Percentiles rank a stretch among this genome's conserved stretches.
Evolutionary conservation across 1,140 invertebrate species (phyloP).

Genomic region (Drosophila murphyi): DNA sequence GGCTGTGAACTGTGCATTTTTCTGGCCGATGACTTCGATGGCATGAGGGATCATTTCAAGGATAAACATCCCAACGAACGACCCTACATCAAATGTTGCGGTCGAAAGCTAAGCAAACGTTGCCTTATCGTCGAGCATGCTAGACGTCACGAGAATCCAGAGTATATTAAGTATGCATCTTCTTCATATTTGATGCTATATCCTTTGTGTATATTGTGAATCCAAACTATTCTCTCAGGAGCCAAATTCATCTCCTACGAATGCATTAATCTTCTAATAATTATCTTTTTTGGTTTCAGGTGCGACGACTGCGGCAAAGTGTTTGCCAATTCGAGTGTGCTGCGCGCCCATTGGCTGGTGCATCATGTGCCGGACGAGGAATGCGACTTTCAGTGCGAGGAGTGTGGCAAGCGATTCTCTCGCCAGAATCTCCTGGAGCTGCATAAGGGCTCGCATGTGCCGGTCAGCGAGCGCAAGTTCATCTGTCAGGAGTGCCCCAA

Average conservation of each 20-base stretch:
- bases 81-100: slow-evolving; percentile 74
- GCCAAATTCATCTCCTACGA: too few species aligned
- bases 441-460: slow-evolving; percentile 78
- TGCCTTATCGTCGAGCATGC: slow-evolving; percentile 75
- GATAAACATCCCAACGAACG: slow-evolving; percentile 62
- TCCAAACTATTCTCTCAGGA: too few species aligned
- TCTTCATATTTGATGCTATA: neutral
- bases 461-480: slow-evolving; percentile 68
- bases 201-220: too few species aligned
- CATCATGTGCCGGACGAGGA: slow-evolving; percentile 76
- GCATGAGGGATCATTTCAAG: slow-evolving; percentile 73
- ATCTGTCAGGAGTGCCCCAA: slow-evolving; percentile 72
- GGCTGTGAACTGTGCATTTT: slow-evolving; percentile 77
- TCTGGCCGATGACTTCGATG: slow-evolving; percentile 69
- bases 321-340: slow-evolving; percentile 69
- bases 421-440: slow-evolving; percentile 69
- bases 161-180: slow-evolving; percentile 70
- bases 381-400: slow-evolving; percentile 72
- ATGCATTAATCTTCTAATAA: neutral
- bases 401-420: slow-evolving; percentile 76
- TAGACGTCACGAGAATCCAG: slow-evolving; percentile 72
- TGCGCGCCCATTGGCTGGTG: slow-evolving; percentile 72
- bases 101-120: slow-evolving; percentile 71
- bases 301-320: slow-evolving; percentile 77
- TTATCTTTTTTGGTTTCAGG: slow-evolving; percentile 25